Evolutionary conservation across 1,140 invertebrate genomes (phyloP).

Genomic region (Pseudomyrmex concolor): DNA sequence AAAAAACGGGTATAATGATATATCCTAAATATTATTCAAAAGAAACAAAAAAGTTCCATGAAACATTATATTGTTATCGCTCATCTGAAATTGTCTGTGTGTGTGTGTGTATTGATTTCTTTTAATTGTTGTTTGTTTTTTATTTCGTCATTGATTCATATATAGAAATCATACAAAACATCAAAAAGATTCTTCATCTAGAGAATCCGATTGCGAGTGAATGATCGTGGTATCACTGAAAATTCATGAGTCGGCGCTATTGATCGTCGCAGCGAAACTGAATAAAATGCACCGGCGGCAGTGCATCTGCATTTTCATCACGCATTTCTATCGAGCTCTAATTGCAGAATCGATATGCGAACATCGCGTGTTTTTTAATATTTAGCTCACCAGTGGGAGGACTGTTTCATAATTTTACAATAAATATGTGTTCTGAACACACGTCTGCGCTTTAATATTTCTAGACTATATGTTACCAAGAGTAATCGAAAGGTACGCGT

Average conservation of each 20-base stretch:
- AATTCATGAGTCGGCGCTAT: conserved; percentile 62
- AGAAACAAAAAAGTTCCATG: no score
- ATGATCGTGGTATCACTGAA: conserved; percentile 21
- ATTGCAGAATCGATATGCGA: conserved; percentile 9
- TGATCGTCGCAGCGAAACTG: conserved; percentile 65
- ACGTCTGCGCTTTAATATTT: no score
- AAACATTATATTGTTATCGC: no score
- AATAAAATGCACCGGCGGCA: conserved; percentile 60
- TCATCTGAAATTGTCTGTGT: no score
- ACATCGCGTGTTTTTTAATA: neutral
- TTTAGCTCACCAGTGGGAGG: neutral
- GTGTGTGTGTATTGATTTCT: neutral
- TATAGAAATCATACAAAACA: no score
- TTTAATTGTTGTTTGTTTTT: no score
- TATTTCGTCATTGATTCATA: no score
- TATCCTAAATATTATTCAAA: no score
- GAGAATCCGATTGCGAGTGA: neutral
- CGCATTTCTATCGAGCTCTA: conserved; percentile 49
- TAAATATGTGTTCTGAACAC: no score
- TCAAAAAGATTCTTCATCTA: neutral
- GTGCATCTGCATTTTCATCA: conserved; percentile 64
- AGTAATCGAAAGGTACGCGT: neutral
- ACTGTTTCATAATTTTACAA: no score
- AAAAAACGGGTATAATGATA: neutral
- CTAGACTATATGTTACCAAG: no score